A percentile compares a stretch with the other conserved stretches of the same genome.
These are phyloP conservation scores for Narcine bancroftii DNA, from an alignment of 2,113 vertebrate species.

Conservation along the genomic window DNA sequence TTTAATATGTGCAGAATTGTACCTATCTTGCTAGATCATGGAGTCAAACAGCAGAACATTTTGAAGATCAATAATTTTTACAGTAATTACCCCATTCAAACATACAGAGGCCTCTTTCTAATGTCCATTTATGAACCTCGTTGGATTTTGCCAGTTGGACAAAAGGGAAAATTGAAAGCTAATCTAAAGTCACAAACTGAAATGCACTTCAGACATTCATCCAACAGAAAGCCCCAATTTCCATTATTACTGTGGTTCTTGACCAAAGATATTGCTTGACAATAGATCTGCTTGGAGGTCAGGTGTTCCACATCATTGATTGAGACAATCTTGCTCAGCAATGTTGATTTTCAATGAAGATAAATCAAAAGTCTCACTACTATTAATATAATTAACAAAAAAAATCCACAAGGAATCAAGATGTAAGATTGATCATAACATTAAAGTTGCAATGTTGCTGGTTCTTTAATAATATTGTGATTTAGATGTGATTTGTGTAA, in stretches of 20 bases:
- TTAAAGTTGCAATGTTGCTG: neutral
- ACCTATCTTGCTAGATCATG: neutral
- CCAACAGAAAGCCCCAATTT: too few species aligned
- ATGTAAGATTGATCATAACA: neutral
- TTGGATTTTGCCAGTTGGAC: neutral
- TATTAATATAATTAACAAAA: neutral
- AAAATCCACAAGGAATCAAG: neutral
- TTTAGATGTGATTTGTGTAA: neutral
- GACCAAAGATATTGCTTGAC: neutral
- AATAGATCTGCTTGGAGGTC: neutral
- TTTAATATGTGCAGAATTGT: neutral
- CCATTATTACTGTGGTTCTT: neutral
- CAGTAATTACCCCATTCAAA: neutral
- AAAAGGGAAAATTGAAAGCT: neutral
- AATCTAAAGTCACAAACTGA: neutral
- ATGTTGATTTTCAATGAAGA: neutral
- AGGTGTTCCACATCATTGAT: neutral
- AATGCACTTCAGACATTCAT: neutral
- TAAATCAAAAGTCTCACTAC: neutral
- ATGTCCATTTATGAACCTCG: too few species aligned
- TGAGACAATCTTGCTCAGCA: neutral
- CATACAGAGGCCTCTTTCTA: neutral
- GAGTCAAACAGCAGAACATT: neutral
- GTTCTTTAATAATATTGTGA: neutral
- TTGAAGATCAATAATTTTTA: neutral